phyloP scores from a whole-genome alignment of 2,888 invertebrate genomes.

The Cylindroiulus punctatus region DNA sequence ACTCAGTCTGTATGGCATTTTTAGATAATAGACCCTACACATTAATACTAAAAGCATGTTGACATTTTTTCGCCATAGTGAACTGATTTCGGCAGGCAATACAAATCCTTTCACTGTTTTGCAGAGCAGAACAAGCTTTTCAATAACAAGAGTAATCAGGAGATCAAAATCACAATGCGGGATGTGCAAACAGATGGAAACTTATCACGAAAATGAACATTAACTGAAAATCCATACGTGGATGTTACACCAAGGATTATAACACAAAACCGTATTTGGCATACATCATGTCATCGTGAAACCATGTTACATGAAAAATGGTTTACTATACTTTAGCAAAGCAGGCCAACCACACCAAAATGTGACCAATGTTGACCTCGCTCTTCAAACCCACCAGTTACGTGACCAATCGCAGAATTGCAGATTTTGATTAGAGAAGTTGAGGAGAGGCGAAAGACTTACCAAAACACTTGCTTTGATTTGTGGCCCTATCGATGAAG shows the following conservation, averaged over 20 bases:
- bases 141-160: not conserved
- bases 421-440: slow-evolving; percentile 81
- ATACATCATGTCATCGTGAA: not conserved
- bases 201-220: not conserved
- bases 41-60: slow-evolving; percentile 16
- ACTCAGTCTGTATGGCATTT: not conserved
- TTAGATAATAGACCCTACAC: not conserved
- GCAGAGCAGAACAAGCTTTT: not conserved
- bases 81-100: not conserved
- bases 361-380: not conserved
- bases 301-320: no score
- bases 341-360: not conserved
- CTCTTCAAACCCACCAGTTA: not conserved
- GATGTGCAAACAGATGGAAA: not conserved
- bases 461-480: slow-evolving; percentile 99
- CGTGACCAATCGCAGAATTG: not conserved
- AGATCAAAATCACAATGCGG: not conserved
- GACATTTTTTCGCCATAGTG: slow-evolving; percentile 18
- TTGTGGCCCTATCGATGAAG: slow-evolving; percentile 99
- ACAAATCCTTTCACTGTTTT: not conserved
- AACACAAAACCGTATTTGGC: not conserved
- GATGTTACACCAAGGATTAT: not conserved
- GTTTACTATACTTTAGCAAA: not conserved
- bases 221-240: not conserved
- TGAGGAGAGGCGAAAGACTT: slow-evolving; percentile 66